Percentiles rank a stretch among this genome's conserved stretches.
Conservation (phyloP, 1,140 invertebrate genomes). For the Lepidurus couesii region DNA sequence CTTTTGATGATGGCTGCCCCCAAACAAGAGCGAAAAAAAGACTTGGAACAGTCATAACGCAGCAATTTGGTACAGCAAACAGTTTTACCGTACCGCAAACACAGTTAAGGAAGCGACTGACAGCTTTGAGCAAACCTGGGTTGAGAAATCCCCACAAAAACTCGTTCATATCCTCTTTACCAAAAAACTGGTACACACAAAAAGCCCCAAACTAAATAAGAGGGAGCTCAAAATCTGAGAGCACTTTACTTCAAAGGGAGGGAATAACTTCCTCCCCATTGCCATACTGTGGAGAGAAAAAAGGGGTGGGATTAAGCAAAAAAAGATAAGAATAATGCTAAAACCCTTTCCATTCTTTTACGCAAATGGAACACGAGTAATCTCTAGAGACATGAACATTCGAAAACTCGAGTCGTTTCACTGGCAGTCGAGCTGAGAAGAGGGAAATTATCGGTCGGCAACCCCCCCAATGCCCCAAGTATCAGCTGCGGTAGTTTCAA, state of each 20-base stretch:
- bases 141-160: too few species aligned
- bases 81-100: not conserved
- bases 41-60: not conserved
- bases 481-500: slow-evolving; percentile 3
- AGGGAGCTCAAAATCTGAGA: not conserved
- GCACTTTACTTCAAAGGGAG: not conserved
- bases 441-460: too few species aligned
- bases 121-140: not conserved
- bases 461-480: not conserved
- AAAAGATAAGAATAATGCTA: too few species aligned
- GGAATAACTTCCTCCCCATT: not conserved
- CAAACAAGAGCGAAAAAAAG: not conserved
- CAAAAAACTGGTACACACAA: not conserved
- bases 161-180: not conserved
- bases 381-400: too few species aligned
- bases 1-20: not conserved
- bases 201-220: not conserved
- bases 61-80: not conserved
- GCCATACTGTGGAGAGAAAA: too few species aligned
- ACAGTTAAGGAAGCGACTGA: slow-evolving; percentile 2
- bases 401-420: too few species aligned
- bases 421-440: too few species aligned
- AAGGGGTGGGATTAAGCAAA: too few species aligned
- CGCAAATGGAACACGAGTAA: too few species aligned
- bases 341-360: too few species aligned